Percentiles rank a stretch among this genome's conserved stretches.
These are phyloP conservation scores for Teleogryllus occipitalis DNA, from an alignment of 1,140 invertebrate genomes.

Conservation along the genomic window DNA sequence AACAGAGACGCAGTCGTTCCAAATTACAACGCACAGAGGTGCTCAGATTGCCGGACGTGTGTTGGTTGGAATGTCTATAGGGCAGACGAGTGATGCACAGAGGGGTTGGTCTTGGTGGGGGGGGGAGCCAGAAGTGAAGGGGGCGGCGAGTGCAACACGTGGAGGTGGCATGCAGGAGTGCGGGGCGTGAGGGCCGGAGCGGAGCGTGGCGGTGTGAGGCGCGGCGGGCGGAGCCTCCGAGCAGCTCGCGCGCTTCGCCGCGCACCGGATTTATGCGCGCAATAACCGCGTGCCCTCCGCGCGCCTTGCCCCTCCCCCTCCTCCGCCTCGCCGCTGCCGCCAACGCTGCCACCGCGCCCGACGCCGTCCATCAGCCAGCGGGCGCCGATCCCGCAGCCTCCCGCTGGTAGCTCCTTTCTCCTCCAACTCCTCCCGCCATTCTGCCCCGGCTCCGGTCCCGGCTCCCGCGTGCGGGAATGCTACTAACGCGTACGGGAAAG, in stretches of 20 bases:
- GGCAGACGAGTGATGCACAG: not conserved
- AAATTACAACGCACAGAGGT: not conserved
- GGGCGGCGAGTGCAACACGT: not conserved
- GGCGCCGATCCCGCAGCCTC: too few species aligned
- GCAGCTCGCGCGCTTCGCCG: not conserved
- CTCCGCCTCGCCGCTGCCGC: not conserved
- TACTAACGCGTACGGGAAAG: too few species aligned
- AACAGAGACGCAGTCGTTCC: too few species aligned
- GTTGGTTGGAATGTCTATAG: not conserved
- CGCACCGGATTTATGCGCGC: not conserved
- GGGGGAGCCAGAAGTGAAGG: not conserved
- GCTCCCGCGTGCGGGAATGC: too few species aligned
- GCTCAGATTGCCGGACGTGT: not conserved
- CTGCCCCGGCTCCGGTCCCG: too few species aligned
- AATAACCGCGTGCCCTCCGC: not conserved
- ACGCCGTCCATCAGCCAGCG: not conserved
- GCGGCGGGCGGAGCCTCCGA: not conserved
- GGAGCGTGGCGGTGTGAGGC: not conserved
- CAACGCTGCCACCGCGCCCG: not conserved
- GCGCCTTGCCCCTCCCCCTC: not conserved
- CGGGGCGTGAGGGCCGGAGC: too few species aligned
- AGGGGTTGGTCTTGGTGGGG: not conserved
- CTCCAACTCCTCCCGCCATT: too few species aligned
- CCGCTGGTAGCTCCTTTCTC: too few species aligned
- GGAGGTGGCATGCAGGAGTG: not conserved